Percentiles rank a stretch among this genome's conserved stretches.
These are phyloP conservation scores for Chrysogorgia sp. DNA, from an alignment of 92 coral and sea anemone genomes.

Conservation along the genomic window DNA sequence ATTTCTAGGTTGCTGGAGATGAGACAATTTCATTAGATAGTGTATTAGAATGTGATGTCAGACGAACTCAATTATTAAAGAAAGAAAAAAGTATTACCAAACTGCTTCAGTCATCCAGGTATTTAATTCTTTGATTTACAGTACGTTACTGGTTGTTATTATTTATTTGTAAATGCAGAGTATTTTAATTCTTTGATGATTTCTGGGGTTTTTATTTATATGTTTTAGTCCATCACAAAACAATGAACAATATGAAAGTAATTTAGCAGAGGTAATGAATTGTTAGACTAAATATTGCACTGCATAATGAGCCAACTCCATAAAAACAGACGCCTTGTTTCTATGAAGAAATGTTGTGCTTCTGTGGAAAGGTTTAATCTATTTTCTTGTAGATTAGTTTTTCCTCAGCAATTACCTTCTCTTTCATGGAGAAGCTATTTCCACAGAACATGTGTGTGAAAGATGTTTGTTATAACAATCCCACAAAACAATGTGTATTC, in stretches of 20 bases:
- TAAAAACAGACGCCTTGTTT: too few relatives aligned
- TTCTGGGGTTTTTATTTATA: not conserved
- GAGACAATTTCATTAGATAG: slow-evolving; percentile 78
- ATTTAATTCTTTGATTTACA: not conserved
- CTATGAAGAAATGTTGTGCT: too few relatives aligned
- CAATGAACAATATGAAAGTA: slow-evolving; percentile 11
- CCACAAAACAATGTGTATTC: too few relatives aligned
- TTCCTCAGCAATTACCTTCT: not conserved
- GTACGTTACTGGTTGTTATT: not conserved
- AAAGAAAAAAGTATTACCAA: slow-evolving; percentile 68
- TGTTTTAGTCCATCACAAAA: slow-evolving; percentile 3
- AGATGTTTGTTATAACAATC: too few relatives aligned
- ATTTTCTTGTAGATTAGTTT: not conserved
- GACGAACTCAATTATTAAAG: slow-evolving; percentile 64
- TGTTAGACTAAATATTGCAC: too few relatives aligned
- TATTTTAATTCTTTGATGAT: too few relatives aligned
- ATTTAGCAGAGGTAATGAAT: slow-evolving; percentile 20
- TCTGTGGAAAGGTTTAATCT: too few relatives aligned
- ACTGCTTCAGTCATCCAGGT: slow-evolving; percentile 25
- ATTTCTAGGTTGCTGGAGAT: slow-evolving; percentile 71
- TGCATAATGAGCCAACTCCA: not conserved
- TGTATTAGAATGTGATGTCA: slow-evolving; percentile 85
- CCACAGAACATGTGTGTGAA: too few relatives aligned
- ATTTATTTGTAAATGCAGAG: too few relatives aligned
- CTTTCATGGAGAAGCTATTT: too few relatives aligned